Conservation (phyloP, 2,888 invertebrate genomes). For the Apeira syringaria region DNA sequence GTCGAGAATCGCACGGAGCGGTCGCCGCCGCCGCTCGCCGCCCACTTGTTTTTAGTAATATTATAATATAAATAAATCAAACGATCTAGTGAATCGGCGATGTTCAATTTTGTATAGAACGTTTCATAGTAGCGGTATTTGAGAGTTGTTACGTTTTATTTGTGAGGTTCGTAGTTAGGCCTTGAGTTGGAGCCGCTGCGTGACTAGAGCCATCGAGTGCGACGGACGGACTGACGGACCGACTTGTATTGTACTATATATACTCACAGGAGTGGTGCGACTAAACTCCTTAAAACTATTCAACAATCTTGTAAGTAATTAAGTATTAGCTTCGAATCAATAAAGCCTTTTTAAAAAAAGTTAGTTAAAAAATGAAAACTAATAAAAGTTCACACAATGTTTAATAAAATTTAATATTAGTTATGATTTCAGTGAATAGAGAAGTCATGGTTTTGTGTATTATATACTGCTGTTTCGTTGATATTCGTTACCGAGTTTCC, state of each 20-base stretch:
- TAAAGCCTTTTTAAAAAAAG: slow-evolving; percentile 81
- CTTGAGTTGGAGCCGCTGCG: slow-evolving; percentile 22
- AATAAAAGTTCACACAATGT: slow-evolving; percentile 76
- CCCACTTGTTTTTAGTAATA: slow-evolving; percentile 71
- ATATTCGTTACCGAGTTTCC: slow-evolving; percentile 80
- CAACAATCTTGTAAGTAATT: slow-evolving; percentile 82
- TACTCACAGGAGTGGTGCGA: slow-evolving; percentile 51
- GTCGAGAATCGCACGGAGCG: slow-evolving; percentile 59
- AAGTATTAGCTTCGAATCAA: slow-evolving; percentile 83
- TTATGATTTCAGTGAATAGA: slow-evolving; percentile 77
- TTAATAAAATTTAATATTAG: slow-evolving; percentile 73
- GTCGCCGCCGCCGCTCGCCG: slow-evolving; percentile 57
- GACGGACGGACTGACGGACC: slow-evolving; percentile 3
- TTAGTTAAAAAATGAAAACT: slow-evolving; percentile 75
- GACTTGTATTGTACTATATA: slow-evolving; percentile 4
- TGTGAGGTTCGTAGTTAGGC: slow-evolving; percentile 58
- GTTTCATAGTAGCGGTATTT: slow-evolving; percentile 80
- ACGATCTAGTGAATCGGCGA: slow-evolving; percentile 79
- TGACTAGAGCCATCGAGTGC: slow-evolving; percentile 12
- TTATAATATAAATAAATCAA: slow-evolving; percentile 50
- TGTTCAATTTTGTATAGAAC: slow-evolving; percentile 83
- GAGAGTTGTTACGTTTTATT: slow-evolving; percentile 79
- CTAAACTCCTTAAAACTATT: slow-evolving; percentile 63
- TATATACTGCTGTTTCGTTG: slow-evolving; percentile 66
- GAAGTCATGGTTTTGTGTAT: slow-evolving; percentile 76